Evolutionary conservation across 2,113 vertebrate genomes (phyloP), one percentile per base, ranked within the genome.

Genomic region (Ptychochromis oligacanthus): DNA sequence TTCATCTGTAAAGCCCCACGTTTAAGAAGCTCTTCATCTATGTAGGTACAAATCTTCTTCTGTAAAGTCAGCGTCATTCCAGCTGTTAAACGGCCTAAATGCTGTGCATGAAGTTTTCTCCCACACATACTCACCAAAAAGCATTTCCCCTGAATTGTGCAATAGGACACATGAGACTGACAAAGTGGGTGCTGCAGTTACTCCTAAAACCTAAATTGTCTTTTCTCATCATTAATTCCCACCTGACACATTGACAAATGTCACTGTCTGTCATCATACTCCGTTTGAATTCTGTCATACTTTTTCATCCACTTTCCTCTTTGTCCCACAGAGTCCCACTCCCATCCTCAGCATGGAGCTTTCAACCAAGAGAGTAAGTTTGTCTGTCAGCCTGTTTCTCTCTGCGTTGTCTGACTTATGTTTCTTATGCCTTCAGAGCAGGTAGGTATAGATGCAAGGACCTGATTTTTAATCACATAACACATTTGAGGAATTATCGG

Each of bases 321-420:
- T 46, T 18, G 1, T 79, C 40, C 38, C 6, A 2, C 83, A 97
- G 97, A 93, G 91, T 20, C 92, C 95, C 3, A 60, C 95, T 70
- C 95, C 96, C 61, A 94, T 97, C 89, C 88, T 97, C 75, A 96
- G 94, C 88, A 97, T 97, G 96, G 94, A 95, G 91, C 88, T 97
- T 62, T 97, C 97, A 0, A 96, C 91, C 0, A 97, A 97, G 89
- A 87, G 95, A 91, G 97, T 97, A 91, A 81, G 97, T 94, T 10
- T 40, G 22, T 36, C 13, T 40, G n/a, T 56, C 3, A 26, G 56
- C 28, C 11, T 7, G 36, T 28, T 26, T 43, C 1, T 26, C 40
- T 58, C 54, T 40, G 34, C 7, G 17, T 22, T 0, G 14, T 55
- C 7, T 1, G 4, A 54, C 46, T 54, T n/a, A 1, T 52, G 28